These are phyloP conservation scores for Anastrepha obliqua DNA, from an alignment of 1,140 invertebrate genomes.

Conservation along the genomic window DNA sequence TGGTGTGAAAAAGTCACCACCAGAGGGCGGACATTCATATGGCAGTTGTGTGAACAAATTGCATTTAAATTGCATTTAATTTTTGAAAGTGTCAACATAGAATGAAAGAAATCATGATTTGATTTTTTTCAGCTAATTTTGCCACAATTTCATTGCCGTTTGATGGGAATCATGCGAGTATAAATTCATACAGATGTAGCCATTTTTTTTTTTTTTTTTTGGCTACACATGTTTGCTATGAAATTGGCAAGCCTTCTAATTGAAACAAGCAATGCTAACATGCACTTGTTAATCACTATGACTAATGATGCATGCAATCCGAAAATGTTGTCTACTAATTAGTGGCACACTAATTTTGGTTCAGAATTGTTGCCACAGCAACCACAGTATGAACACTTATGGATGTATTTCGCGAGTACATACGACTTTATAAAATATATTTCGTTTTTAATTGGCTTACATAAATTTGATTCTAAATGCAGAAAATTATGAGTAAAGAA, in stretches of 20 bases:
- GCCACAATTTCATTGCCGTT: slow-evolving; percentile 31
- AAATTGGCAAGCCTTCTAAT: slow-evolving; percentile 40
- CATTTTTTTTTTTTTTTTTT: background rate
- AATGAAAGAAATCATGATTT: slow-evolving; percentile 39
- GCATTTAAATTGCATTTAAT: slow-evolving; percentile 51
- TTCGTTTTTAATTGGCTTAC: background rate
- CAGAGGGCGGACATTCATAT: background rate
- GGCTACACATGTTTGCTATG: background rate
- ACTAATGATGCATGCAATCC: slow-evolving; percentile 47
- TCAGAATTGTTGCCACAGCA: background rate
- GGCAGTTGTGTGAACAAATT: slow-evolving; percentile 40
- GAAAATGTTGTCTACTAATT: slow-evolving; percentile 25
- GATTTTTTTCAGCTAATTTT: background rate
- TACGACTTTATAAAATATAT: too few relatives aligned
- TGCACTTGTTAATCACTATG: slow-evolving; percentile 42
- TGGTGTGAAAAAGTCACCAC: background rate
- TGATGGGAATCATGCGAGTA: slow-evolving; percentile 13
- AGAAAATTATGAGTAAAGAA: too few relatives aligned
- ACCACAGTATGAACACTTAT: background rate
- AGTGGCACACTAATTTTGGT: background rate
- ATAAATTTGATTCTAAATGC: background rate
- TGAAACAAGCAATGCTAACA: slow-evolving; percentile 27
- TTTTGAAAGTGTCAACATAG: slow-evolving; percentile 34
- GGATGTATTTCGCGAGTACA: too few relatives aligned
- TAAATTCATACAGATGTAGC: background rate